Base-by-base conservation (phyloP, 2,888 invertebrate genomes). In the Perdita meconis region DNA sequence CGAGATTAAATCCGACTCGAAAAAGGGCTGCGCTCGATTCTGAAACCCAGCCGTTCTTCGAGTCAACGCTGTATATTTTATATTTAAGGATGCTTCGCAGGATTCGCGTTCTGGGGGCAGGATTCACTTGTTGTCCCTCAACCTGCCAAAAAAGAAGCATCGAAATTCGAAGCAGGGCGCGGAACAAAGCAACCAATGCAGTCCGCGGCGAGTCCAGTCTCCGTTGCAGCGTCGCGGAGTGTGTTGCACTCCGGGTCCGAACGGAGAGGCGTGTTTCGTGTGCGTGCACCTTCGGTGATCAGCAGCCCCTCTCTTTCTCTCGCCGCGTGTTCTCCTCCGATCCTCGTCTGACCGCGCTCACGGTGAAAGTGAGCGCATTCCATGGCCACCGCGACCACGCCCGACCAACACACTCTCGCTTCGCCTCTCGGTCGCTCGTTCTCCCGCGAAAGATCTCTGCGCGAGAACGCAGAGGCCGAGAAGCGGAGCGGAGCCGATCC, bases 341-440 rank as follows among this genome's bases (percentile, higher is more conserved):
- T 78, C 79, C 78, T 82, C 80, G 83, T 83, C 87, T 81, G 74
- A 80, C 83, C 81, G 84, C 84, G 87, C 86, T 86, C 88, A 84
- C 88, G 91, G 92, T 92, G 92, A 92, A 92, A 92, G 92, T 92
- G 92, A 92, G 92, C 92, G 92, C 92, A 92, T 92, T 92, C 92
- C 92, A 91, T 90, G 91, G 92, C 91, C 92, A 91, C 90, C 87
- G 89, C 89, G 91, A 90, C 92, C 92, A 92, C 92, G 92, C 92
- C 92, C 92, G 91, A 91, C 87, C 89, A 88, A 89, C 88, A 89
- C 89, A 89, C 86, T 82, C 82, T 78, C 84, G 76, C 81, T 38
- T 55, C 38, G 56, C 51, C 60, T 26, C 30, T 38, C 44, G 53
- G 22, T 61, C 63, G 24, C 61, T 69, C 69, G 42, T 16, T 44